Evolutionary conservation across 1,140 invertebrate genomes (phyloP).

Genomic region (Drosophila insularis): DNA sequence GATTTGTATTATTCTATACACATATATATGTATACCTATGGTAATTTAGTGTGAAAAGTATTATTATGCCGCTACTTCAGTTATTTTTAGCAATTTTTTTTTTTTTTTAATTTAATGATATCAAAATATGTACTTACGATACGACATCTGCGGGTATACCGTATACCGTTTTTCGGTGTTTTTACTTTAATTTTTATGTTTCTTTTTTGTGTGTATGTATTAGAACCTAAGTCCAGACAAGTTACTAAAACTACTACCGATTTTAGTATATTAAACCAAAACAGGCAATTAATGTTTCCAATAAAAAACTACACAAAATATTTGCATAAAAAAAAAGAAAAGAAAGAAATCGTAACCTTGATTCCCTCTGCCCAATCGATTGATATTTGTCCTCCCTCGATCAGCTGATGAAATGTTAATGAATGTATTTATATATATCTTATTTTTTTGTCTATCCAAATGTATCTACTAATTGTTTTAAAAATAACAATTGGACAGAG

Average conservation of each 20-base stretch:
- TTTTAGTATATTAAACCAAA: conserved; percentile 51
- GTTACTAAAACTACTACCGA: conserved; percentile 66
- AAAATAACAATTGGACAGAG: conserved; percentile 56
- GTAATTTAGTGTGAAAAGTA: conserved; percentile 77
- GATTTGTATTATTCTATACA: conserved; percentile 46
- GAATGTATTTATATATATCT: conserved; percentile 68
- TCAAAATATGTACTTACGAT: conserved; percentile 59
- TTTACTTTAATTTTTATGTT: conserved; percentile 4
- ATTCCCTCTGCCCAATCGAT: conserved; percentile 39
- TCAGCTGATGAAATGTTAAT: conserved; percentile 68
- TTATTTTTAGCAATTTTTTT: conserved; percentile 51
- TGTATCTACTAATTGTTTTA: conserved; percentile 42
- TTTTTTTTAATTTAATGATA: conserved; percentile 46
- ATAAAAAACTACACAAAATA: conserved; percentile 76
- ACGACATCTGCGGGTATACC: conserved; percentile 16
- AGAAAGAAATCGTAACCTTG: conserved; percentile 44
- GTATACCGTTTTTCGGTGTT: conserved; percentile 48
- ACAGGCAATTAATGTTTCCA: conserved; percentile 60
- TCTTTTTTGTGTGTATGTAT: conserved; percentile 46
- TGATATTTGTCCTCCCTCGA: conserved; percentile 46
- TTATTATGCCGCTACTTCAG: conserved; percentile 76
- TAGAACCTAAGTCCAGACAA: conserved; percentile 60
- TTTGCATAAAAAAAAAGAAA: conserved; percentile 50
- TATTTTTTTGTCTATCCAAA: not conserved
- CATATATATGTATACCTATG: conserved; percentile 16